These are phyloP conservation scores for Reticulitermes lucifugus DNA, from an alignment of 2,888 invertebrate species.

Conservation along the genomic window DNA sequence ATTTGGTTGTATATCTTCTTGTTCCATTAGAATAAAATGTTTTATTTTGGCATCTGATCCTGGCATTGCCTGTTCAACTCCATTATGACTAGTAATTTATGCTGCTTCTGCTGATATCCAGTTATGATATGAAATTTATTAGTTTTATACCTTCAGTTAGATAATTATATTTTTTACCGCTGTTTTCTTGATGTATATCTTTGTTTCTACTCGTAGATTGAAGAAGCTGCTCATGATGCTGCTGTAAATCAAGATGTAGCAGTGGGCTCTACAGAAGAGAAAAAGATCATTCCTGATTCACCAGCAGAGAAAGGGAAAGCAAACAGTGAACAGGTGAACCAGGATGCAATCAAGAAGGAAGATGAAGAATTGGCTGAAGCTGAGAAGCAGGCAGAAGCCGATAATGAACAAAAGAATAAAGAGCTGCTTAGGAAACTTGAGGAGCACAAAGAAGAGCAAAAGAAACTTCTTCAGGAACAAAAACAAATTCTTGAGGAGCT, in stretches of 20 bases:
- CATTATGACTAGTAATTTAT: too few relatives aligned
- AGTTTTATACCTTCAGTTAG: too few relatives aligned
- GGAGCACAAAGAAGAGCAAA: conserved; percentile 45
- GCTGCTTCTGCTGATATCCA: too few relatives aligned
- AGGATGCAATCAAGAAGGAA: conserved; percentile 61
- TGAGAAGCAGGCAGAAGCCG: conserved; percentile 39
- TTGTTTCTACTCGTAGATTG: neutral
- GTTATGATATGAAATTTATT: too few relatives aligned
- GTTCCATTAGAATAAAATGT: too few relatives aligned
- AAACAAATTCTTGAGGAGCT: conserved; percentile 42
- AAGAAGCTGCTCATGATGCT: neutral
- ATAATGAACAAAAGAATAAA: conserved; percentile 42
- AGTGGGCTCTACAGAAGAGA: neutral
- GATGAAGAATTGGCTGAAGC: conserved; percentile 44
- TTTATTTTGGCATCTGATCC: too few relatives aligned
- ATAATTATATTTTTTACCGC: neutral
- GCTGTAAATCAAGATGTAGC: conserved; percentile 60
- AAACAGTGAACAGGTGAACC: conserved; percentile 63
- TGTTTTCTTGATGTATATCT: neutral
- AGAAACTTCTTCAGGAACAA: conserved; percentile 44
- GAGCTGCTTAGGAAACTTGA: conserved; percentile 44
- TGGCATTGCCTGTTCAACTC: too few relatives aligned
- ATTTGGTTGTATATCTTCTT: too few relatives aligned
- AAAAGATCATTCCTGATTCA: neutral
- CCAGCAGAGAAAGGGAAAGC: conserved; percentile 40